phyloP scores from a whole-genome alignment of 2,888 invertebrate genomes.

The Tachystola acroxantha region DNA sequence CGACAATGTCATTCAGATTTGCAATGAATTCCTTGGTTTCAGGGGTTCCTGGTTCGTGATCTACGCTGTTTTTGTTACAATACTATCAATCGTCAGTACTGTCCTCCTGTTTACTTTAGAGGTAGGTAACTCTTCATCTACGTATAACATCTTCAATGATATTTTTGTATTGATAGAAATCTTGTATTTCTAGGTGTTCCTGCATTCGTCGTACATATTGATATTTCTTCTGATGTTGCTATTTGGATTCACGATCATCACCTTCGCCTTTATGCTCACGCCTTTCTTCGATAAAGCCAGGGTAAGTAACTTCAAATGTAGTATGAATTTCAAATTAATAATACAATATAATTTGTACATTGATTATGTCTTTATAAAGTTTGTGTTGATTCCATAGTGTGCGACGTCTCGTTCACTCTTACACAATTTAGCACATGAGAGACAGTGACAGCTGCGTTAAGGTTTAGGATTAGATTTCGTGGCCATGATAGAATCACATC shows the following conservation, averaged over 20 bases:
- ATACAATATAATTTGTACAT: too few species aligned
- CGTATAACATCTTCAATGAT: background rate
- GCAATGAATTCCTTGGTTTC: too few species aligned
- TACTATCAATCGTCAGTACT: slow-evolving; percentile 83
- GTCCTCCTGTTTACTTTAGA: slow-evolving; percentile 83
- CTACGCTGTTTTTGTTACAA: slow-evolving; percentile 84
- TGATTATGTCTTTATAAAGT: too few species aligned
- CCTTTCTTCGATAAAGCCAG: slow-evolving; percentile 91
- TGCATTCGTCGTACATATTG: slow-evolving; percentile 86
- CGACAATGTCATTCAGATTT: too few species aligned
- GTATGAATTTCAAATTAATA: background rate
- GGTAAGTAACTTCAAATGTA: slow-evolving; percentile 77
- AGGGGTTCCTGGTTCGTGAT: slow-evolving; percentile 92
- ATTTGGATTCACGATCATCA: slow-evolving; percentile 89
- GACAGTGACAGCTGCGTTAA: too few species aligned
- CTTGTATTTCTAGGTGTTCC: slow-evolving; percentile 82
- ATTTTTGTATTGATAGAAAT: background rate
- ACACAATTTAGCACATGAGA: too few species aligned
- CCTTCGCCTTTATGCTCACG: slow-evolving; percentile 90
- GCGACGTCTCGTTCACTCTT: too few species aligned
- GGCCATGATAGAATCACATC: too few species aligned
- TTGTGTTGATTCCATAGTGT: too few species aligned
- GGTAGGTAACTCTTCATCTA: slow-evolving; percentile 52
- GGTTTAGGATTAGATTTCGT: too few species aligned
- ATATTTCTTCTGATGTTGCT: slow-evolving; percentile 87